Conservation (phyloP, 2,888 invertebrate species). For the Drosophila neoperkinsi region DNA sequence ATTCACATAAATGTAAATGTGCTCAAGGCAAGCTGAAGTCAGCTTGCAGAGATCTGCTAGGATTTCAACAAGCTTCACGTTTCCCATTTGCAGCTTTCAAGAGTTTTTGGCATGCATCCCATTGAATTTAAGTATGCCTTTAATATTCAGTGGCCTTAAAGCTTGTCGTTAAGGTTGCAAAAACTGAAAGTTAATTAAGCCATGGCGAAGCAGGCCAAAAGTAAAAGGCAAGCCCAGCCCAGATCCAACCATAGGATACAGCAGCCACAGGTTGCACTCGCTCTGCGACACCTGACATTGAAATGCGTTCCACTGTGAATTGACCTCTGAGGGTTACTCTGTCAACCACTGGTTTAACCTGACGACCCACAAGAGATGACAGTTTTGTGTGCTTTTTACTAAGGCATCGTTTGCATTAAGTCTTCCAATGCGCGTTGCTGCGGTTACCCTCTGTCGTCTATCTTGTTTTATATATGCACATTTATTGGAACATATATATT, state of each 20-base stretch:
- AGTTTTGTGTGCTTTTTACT: conserved; percentile 38
- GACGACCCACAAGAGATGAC: conserved; percentile 60
- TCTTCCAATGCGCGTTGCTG: background rate
- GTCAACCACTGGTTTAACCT: conserved; percentile 49
- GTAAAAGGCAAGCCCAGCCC: conserved; percentile 45
- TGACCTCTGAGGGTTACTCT: conserved; percentile 15
- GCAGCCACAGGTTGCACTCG: conserved; percentile 30
- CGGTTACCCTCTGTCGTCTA: background rate
- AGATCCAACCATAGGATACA: conserved; percentile 24
- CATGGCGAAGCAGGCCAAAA: conserved; percentile 43
- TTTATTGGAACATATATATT: background rate
- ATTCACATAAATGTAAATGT: background rate
- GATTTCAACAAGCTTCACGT: background rate
- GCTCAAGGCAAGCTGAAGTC: background rate
- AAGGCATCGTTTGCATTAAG: background rate
- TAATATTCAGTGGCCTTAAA: conserved; percentile 27
- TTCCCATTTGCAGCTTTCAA: background rate
- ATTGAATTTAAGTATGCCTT: conserved; percentile 11
- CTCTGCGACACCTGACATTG: conserved; percentile 40
- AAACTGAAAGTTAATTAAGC: conserved; percentile 56
- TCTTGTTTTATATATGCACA: background rate
- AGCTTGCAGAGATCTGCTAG: background rate
- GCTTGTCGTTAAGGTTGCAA: conserved; percentile 24
- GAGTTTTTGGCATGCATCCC: background rate
- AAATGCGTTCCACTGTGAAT: conserved; percentile 1